Conservation (phyloP, 2,113 vertebrate species). For the Elephas maximus region DNA sequence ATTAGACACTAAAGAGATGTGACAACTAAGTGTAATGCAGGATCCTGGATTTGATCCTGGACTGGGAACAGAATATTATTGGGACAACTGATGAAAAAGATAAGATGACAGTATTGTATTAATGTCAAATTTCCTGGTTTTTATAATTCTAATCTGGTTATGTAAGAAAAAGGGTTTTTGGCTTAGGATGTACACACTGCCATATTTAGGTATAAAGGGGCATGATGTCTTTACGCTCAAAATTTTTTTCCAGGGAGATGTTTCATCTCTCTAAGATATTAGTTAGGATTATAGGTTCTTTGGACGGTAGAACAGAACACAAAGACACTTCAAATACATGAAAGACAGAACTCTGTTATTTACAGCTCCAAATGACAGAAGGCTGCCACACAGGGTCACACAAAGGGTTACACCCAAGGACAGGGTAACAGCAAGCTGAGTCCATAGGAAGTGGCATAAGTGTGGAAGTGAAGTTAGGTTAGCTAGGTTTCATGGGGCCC, state of each 20-base stretch:
- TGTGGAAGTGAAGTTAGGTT: background rate
- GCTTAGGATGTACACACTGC: slow-evolving; percentile 22
- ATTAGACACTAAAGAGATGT: slow-evolving; percentile 67
- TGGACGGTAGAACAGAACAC: background rate
- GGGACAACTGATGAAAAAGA: slow-evolving; percentile 56
- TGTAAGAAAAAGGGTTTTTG: background rate
- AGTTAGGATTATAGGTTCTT: background rate
- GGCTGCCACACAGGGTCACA: background rate
- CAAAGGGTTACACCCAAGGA: background rate
- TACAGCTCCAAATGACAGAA: background rate
- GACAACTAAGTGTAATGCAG: slow-evolving; percentile 56
- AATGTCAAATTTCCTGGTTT: slow-evolving; percentile 60
- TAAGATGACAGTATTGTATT: slow-evolving; percentile 60
- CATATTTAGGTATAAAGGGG: background rate
- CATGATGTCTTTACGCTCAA: background rate
- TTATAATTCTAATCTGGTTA: slow-evolving; percentile 53
- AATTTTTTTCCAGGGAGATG: background rate
- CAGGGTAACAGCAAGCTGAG: background rate
- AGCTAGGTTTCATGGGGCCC: background rate
- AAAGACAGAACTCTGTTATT: background rate
- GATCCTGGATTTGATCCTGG: slow-evolving; percentile 46
- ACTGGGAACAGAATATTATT: slow-evolving; percentile 49
- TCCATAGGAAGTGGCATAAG: background rate
- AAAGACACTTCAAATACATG: background rate
- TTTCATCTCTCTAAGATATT: background rate